Evolutionary conservation across 2,113 vertebrate species (phyloP).

Genomic region (Callospermophilus lateralis): DNA sequence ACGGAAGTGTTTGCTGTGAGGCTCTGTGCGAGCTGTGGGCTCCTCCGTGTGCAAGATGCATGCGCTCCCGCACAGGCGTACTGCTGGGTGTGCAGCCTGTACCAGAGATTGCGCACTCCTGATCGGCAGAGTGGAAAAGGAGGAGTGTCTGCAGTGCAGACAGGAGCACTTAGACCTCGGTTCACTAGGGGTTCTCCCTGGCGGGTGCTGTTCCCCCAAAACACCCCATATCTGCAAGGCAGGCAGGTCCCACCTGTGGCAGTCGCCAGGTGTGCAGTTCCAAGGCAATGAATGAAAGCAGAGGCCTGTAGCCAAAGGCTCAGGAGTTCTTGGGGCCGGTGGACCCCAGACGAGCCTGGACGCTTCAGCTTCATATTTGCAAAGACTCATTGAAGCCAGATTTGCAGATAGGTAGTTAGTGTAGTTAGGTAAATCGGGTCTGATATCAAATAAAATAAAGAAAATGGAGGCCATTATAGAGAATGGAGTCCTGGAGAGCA

Average conservation of each 20-base stretch:
- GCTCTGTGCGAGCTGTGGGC: not conserved
- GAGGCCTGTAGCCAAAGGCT: not conserved
- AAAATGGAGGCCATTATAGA: too few relatives aligned
- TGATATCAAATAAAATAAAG: too few relatives aligned
- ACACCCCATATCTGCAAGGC: not conserved
- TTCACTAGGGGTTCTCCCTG: not conserved
- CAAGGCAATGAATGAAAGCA: not conserved
- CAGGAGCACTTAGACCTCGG: not conserved
- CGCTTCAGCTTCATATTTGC: not conserved
- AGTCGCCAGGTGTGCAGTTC: not conserved
- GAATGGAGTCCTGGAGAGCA: too few relatives aligned
- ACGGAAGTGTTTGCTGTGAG: too few relatives aligned
- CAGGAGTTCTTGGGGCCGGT: not conserved
- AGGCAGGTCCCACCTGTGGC: too few relatives aligned
- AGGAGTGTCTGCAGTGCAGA: not conserved
- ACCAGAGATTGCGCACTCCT: not conserved
- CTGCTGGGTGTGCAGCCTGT: not conserved
- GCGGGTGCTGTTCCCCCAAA: not conserved
- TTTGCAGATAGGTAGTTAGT: too few relatives aligned
- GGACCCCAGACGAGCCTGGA: too few relatives aligned
- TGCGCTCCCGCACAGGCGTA: not conserved
- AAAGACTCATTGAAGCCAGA: constrained; percentile 1
- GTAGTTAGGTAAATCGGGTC: too few relatives aligned
- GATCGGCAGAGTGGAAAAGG: not conserved
- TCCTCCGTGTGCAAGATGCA: not conserved